phyloP scores from a whole-genome alignment of 2,888 invertebrate genomes.

The Dorcus hopei region DNA sequence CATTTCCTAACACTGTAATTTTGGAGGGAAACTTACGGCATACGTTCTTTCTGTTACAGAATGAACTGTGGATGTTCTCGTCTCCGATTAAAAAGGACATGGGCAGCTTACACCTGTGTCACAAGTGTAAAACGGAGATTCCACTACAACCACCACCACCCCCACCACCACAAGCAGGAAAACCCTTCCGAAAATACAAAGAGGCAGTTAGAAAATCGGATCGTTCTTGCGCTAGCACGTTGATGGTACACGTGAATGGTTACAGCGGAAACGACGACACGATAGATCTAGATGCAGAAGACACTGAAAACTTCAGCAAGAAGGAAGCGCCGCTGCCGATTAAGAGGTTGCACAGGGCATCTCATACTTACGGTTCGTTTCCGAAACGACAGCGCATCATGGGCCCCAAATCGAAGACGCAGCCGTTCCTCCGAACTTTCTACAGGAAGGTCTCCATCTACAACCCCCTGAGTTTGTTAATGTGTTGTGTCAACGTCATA shows the following conservation, averaged over 20 bases:
- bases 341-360: conserved; percentile 14
- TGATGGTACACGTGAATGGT: conserved; percentile 1
- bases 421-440: conserved; percentile 12
- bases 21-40: too few species aligned
- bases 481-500: conserved; percentile 38
- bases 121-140: conserved; percentile 16
- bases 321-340: conserved; percentile 4
- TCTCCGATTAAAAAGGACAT: conserved; percentile 15
- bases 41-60: conserved; percentile 4
- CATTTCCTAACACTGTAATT: too few species aligned
- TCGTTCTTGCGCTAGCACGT: not conserved
- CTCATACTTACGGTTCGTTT: conserved; percentile 8
- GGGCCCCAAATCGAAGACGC: conserved; percentile 28
- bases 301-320: not conserved
- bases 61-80: conserved; percentile 19
- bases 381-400: conserved; percentile 21
- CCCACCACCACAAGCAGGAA: conserved; percentile 5
- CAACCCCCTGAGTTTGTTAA: conserved; percentile 40
- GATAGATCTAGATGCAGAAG: conserved; percentile 1
- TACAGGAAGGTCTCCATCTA: conserved; percentile 22
- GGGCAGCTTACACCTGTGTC: conserved; percentile 8
- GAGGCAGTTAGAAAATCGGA: conserved; percentile 8
- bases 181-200: conserved; percentile 14
- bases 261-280: not conserved
- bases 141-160: not conserved